Evolutionary conservation across 1,140 invertebrate genomes (phyloP).

Genomic region (Lepidurus packardi): DNA sequence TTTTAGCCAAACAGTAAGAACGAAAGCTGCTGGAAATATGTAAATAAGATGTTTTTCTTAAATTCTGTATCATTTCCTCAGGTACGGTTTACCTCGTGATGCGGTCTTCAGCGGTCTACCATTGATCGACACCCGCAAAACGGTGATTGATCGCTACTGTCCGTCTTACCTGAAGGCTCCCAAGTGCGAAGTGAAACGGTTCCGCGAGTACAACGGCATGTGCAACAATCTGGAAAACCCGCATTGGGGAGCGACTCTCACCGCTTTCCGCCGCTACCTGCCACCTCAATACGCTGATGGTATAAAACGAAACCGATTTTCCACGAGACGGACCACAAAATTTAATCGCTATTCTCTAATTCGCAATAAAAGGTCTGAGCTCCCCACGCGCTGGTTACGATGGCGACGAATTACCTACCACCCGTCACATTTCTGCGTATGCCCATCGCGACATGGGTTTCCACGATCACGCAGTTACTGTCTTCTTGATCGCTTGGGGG

Average conservation of each 20-base stretch:
- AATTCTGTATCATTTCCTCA: slow-evolving; percentile 27
- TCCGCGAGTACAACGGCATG: slow-evolving; percentile 47
- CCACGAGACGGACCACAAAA: too few relatives aligned
- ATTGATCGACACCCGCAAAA: slow-evolving; percentile 45
- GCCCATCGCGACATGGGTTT: slow-evolving; percentile 48
- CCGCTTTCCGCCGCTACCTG: slow-evolving; percentile 53
- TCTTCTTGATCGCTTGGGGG: slow-evolving; percentile 50
- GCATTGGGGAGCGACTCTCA: slow-evolving; percentile 46
- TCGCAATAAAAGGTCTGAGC: slow-evolving; percentile 27
- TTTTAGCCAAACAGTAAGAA: slow-evolving; percentile 33
- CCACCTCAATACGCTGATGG: slow-evolving; percentile 61
- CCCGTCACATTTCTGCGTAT: slow-evolving; percentile 47
- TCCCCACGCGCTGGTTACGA: slow-evolving; percentile 23
- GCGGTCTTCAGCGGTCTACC: slow-evolving; percentile 44
- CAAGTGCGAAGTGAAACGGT: slow-evolving; percentile 45
- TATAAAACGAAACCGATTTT: slow-evolving; percentile 32
- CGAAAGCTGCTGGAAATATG: too few relatives aligned
- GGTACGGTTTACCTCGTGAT: slow-evolving; percentile 43
- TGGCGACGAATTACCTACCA: slow-evolving; percentile 44
- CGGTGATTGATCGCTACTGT: slow-evolving; percentile 45
- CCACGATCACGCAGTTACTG: slow-evolving; percentile 49
- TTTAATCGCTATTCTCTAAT: not conserved
- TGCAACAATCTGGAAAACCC: slow-evolving; percentile 53
- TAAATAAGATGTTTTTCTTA: too few relatives aligned
- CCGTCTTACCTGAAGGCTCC: slow-evolving; percentile 44